Evolutionary conservation across 2,113 vertebrate genomes (phyloP).

Genomic region (Microtus pennsylvanicus): DNA sequence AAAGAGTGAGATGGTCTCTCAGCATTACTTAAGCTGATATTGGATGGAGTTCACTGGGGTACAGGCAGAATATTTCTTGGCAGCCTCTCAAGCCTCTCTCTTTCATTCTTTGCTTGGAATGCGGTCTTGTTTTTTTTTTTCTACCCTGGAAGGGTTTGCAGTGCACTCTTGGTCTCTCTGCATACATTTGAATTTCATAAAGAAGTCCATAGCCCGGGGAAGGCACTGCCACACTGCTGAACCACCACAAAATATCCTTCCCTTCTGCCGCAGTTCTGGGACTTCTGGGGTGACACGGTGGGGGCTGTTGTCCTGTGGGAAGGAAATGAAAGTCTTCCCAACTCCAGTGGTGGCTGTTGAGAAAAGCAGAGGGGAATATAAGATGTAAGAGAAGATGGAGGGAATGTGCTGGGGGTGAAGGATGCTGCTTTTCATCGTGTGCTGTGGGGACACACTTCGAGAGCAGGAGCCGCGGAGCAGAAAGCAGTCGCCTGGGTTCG

Average conservation of each 20-base stretch:
- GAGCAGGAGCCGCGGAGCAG: background rate
- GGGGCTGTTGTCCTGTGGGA: background rate
- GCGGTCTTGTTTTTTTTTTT: background rate
- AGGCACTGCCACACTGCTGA: background rate
- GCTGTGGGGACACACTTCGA: background rate
- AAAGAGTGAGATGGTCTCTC: background rate
- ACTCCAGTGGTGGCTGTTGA: background rate
- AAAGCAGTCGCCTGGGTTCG: rapidly evolving
- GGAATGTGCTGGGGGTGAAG: background rate
- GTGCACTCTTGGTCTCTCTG: background rate
- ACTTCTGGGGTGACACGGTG: background rate
- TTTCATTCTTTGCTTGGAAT: background rate
- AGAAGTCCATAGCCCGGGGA: background rate
- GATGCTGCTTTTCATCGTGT: background rate
- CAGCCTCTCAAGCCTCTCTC: background rate
- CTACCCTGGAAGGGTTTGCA: background rate
- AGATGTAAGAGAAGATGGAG: background rate
- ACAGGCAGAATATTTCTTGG: background rate
- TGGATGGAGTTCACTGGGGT: background rate
- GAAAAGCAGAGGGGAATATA: background rate
- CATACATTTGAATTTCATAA: background rate
- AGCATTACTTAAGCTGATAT: background rate
- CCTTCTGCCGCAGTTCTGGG: background rate
- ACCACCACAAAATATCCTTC: background rate
- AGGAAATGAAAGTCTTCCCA: background rate